Evolutionary conservation across 2,797 vertebrate species (phyloP).

Genomic region (Simalia tracyae): DNA sequence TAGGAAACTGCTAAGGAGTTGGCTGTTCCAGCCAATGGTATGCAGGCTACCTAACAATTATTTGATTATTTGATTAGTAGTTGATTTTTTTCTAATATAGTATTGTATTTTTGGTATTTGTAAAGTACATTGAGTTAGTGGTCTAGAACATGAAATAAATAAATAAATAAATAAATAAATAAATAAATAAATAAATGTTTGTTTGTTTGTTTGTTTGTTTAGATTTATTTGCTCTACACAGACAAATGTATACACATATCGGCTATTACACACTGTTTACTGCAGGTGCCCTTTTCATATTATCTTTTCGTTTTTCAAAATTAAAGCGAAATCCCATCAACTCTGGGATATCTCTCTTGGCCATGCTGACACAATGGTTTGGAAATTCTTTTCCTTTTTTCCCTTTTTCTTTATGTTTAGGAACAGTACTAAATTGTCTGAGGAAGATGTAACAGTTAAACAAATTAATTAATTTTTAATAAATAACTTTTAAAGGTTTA

Average conservation of each 20-base stretch:
- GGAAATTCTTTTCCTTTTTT: neutral
- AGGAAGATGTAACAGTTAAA: neutral
- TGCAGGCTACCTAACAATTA: neutral
- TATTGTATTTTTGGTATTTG: neutral
- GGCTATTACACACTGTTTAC: neutral
- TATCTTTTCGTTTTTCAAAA: neutral
- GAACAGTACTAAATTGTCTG: neutral
- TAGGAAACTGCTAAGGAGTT: neutral
- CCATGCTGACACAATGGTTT: neutral
- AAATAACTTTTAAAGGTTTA: neutral
- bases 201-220: neutral
- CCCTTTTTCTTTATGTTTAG: neutral
- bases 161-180: no score
- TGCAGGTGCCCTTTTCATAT: neutral
- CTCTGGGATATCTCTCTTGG: neutral
- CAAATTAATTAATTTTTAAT: neutral
- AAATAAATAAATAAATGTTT: no score
- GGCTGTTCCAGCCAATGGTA: neutral
- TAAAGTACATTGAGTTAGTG: neutral
- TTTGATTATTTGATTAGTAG: neutral
- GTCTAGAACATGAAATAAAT: neutral
- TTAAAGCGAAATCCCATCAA: neutral
- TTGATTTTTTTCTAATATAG: neutral
- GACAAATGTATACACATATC: neutral
- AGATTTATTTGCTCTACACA: neutral